These are phyloP conservation scores for Microplitis mediator DNA, from an alignment of 1,140 invertebrate genomes.

Conservation along the genomic window DNA sequence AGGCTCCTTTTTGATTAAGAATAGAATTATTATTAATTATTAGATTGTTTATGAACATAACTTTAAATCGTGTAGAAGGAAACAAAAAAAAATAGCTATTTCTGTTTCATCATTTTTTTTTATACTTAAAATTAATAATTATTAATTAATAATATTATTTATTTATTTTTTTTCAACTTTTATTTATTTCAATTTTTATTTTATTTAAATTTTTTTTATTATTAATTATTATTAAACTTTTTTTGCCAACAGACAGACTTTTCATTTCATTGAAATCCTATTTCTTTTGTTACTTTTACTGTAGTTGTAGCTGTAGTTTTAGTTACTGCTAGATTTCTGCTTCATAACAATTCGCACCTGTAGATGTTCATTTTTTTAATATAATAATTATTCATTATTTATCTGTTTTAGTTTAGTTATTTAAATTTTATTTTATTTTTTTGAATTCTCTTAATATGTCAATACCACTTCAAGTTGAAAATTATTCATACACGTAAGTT, in stretches of 20 bases:
- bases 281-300: neutral
- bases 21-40: slow-evolving; percentile 6
- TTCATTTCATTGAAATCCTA: slow-evolving; percentile 35
- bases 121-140: neutral
- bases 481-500: slow-evolving; percentile 58
- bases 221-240: neutral
- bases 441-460: slow-evolving; percentile 56
- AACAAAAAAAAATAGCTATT: slow-evolving; percentile 36
- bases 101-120: slow-evolving; percentile 32
- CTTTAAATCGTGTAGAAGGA: slow-evolving; percentile 60
- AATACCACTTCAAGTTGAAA: slow-evolving; percentile 63
- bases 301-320: neutral
- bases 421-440: slow-evolving; percentile 44
- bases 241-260: neutral
- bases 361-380: slow-evolving; percentile 43
- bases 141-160: neutral
- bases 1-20: slow-evolving; percentile 4
- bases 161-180: neutral
- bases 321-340: too few species aligned
- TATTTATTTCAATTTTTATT: neutral
- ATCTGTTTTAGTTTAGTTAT: slow-evolving; percentile 37
- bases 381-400: slow-evolving; percentile 46
- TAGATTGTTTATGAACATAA: slow-evolving; percentile 48
- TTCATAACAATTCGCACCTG: slow-evolving; percentile 15
- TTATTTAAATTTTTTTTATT: neutral